phyloP scores from a whole-genome alignment of 2,888 invertebrate genomes.

The Lepas anatifera region DNA sequence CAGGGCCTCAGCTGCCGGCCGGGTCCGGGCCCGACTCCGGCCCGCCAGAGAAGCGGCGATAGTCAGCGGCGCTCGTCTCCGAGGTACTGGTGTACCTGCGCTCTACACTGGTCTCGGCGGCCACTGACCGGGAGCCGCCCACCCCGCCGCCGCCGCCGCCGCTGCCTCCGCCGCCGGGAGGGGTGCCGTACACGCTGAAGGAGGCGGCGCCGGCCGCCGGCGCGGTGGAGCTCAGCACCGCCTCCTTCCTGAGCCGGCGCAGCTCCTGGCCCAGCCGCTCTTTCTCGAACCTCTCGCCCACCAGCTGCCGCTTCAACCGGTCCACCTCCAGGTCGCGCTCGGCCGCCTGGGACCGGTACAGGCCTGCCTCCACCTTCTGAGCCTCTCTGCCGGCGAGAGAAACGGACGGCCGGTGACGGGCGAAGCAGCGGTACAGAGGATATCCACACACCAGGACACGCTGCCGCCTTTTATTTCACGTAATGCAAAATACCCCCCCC shows the following conservation, averaged over 20 bases:
- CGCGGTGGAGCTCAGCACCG: background rate
- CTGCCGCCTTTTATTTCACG: too few relatives aligned
- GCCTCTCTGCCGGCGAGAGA: background rate
- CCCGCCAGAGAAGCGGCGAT: background rate
- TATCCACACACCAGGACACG: too few relatives aligned
- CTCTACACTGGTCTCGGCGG: constrained; percentile 39
- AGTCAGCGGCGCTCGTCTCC: background rate
- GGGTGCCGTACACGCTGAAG: background rate
- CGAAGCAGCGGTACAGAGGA: too few relatives aligned
- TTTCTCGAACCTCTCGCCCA: constrained; percentile 2
- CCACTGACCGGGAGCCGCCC: background rate
- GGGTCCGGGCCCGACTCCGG: background rate
- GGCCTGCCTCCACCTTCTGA: background rate
- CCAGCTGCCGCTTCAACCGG: background rate
- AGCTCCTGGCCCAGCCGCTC: constrained; percentile 5
- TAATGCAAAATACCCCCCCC: too few relatives aligned
- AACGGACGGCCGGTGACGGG: too few relatives aligned
- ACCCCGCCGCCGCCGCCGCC: too few relatives aligned
- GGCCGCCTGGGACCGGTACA: constrained; percentile 2
- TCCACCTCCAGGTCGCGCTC: constrained; percentile 14
- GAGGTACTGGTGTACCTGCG: background rate
- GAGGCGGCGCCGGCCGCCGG: background rate
- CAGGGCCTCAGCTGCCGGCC: background rate
- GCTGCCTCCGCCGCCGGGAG: background rate
- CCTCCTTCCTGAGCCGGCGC: background rate